Evolutionary conservation across 2,797 vertebrate species (phyloP), one percentile per base, ranked within the genome.

Genomic region (Knipowitschia caucasica): DNA sequence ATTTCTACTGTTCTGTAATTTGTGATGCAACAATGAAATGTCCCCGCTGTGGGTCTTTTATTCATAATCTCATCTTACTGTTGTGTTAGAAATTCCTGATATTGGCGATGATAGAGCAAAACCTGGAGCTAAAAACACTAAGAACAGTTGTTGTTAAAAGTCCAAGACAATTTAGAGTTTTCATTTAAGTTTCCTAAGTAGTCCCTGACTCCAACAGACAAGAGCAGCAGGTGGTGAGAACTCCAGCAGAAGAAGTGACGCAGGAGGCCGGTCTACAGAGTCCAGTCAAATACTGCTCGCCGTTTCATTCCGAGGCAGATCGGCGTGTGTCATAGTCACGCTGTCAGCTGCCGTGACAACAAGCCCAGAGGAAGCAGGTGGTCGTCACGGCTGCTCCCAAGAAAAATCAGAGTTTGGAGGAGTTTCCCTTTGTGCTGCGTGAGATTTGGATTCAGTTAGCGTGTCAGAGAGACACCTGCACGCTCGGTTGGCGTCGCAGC

Each of bases 281-380:
- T 63, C 18, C n/a, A 51, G 55, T 73, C 62, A 71, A 20, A 71
- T 74, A 34, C 35, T 52, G 53, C 50, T 47, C 56, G 44, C 43
- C 67, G 63, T 50, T 61, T 74, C 51, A 50, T 61, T 74, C 51
- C 53, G 75, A 71, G 65, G 59, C 67, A 53, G 57, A 71, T 39
- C 36, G 49, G 62, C 64, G 33, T 52, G 62, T 67, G 72, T 70
- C 78, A 67, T 49, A 65, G 72, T 67, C 78, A 63, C 49, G 15
- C 47, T 72, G 77, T 79, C 81, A 64, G 15, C 49, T 12, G 30
- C 36, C 43, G 35, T 56, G 50, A 65, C 50, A 55, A 63, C 51
- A 15, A 59, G 38, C 64, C 35, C 45, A 35, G 3, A 0, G n/a
- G 54, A 39, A 46, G 53, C 39, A 55, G 50, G 47, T 11, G 35